These are phyloP conservation scores for Acronicta leporina DNA, from an alignment of 2,888 invertebrate species.

Conservation along the genomic window DNA sequence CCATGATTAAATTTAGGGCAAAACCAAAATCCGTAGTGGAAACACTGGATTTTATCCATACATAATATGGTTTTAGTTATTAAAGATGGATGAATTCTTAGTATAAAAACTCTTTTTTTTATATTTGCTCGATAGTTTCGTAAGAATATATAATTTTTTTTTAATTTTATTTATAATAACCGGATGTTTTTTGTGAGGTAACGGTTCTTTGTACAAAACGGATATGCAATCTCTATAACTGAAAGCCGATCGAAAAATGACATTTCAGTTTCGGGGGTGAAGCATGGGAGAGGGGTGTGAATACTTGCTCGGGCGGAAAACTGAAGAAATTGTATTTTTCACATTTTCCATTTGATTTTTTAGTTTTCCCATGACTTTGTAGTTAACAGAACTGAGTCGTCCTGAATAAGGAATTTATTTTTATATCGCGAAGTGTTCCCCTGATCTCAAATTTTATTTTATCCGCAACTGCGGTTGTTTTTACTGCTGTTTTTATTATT, in stretches of 20 bases:
- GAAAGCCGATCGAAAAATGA: slow-evolving; percentile 82
- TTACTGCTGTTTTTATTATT: slow-evolving; percentile 73
- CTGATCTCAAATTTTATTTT: slow-evolving; percentile 49
- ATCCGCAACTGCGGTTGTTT: slow-evolving; percentile 66
- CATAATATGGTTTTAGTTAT: too few species aligned
- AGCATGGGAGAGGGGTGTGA: slow-evolving; percentile 69
- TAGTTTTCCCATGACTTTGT: slow-evolving; percentile 64
- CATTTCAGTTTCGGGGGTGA: slow-evolving; percentile 77
- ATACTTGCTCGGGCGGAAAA: slow-evolving; percentile 70
- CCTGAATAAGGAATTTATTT: slow-evolving; percentile 49
- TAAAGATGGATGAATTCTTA: too few species aligned
- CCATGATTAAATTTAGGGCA: too few species aligned
- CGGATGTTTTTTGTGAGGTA: neutral
- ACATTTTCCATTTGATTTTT: slow-evolving; percentile 67
- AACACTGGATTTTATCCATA: too few species aligned
- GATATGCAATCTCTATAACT: slow-evolving; percentile 53
- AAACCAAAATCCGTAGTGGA: too few species aligned
- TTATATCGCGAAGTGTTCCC: slow-evolving; percentile 48
- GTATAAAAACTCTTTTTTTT: too few species aligned
- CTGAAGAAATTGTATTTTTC: slow-evolving; percentile 71
- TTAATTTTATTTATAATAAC: neutral
- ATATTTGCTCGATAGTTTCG: too few species aligned
- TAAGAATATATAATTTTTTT: too few species aligned
- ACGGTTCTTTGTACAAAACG: slow-evolving; percentile 34
- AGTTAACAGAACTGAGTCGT: slow-evolving; percentile 44